Evolutionary conservation across 2,888 invertebrate genomes (phyloP).

Genomic region (Opisthograptis luteolata): DNA sequence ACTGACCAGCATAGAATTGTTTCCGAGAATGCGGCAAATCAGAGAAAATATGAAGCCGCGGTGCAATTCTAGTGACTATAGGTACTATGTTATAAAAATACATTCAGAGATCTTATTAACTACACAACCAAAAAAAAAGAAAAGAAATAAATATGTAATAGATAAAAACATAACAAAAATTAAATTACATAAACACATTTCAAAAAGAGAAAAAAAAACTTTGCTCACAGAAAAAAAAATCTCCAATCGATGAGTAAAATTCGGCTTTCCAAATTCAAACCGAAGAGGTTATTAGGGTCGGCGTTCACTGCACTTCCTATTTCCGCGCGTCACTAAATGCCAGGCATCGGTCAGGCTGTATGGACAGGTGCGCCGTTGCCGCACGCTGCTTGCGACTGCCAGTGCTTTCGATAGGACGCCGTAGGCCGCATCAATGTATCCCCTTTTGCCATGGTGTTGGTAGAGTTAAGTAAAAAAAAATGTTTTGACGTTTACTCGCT

Average conservation of each 20-base stretch:
- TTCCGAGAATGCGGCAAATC: too few relatives aligned
- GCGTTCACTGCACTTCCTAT: slow-evolving; percentile 76
- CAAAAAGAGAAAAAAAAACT: slow-evolving; percentile 14
- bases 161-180: not conserved
- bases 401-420: slow-evolving; percentile 7
- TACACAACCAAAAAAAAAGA: too few relatives aligned
- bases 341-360: slow-evolving; percentile 2
- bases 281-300: slow-evolving; percentile 49
- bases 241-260: slow-evolving; percentile 40
- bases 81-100: too few relatives aligned
- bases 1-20: too few relatives aligned
- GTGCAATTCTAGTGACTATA: too few relatives aligned
- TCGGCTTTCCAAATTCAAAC: slow-evolving; percentile 55
- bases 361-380: slow-evolving; percentile 52
- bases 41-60: too few relatives aligned
- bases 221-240: slow-evolving; percentile 32
- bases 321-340: slow-evolving; percentile 45
- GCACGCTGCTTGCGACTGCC: slow-evolving; percentile 50
- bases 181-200: too few relatives aligned
- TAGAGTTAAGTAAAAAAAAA: slow-evolving; percentile 2
- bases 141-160: too few relatives aligned
- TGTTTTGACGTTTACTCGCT: slow-evolving; percentile 7
- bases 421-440: slow-evolving; percentile 1
- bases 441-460: slow-evolving; percentile 12
- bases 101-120: too few relatives aligned